Conservation (phyloP, 1,140 invertebrate species). For the Drosophila suzukii region DNA sequence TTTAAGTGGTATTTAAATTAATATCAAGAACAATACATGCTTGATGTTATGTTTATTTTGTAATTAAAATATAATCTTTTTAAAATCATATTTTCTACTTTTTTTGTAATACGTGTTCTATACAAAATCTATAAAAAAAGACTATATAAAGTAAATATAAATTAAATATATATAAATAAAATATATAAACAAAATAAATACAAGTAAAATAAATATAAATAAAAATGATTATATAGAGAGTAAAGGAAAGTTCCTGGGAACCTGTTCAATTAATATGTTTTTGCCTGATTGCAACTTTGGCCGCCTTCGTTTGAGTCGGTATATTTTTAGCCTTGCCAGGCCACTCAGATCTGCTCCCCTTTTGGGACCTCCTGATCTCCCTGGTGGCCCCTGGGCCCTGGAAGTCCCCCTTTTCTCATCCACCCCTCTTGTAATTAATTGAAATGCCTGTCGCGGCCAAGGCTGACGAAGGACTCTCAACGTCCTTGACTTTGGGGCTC, state of each 20-base stretch:
- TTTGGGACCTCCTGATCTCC: slow-evolving; percentile 17
- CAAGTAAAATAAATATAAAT: neutral
- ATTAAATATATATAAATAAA: no score
- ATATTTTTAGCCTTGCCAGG: slow-evolving; percentile 19
- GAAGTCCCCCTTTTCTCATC: neutral
- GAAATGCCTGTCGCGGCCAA: slow-evolving; percentile 46
- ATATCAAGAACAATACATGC: no score
- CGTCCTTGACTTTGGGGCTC: slow-evolving; percentile 31
- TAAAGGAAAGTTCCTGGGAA: neutral
- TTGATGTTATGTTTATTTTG: no score
- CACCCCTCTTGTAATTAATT: slow-evolving; percentile 26
- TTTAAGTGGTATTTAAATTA: no score
- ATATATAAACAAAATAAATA: no score
- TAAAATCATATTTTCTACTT: no score
- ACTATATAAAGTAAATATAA: no score
- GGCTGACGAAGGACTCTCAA: slow-evolving; percentile 8
- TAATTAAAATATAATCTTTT: no score
- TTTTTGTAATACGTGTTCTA: no score
- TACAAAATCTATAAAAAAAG: no score
- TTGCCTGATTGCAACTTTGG: slow-evolving; percentile 7
- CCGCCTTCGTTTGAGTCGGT: neutral
- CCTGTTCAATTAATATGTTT: neutral
- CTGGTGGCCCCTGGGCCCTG: neutral
- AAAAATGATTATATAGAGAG: neutral
- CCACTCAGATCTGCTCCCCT: neutral